phyloP scores from a whole-genome alignment of 2,888 invertebrate species.

The Epirrhoe tristata region DNA sequence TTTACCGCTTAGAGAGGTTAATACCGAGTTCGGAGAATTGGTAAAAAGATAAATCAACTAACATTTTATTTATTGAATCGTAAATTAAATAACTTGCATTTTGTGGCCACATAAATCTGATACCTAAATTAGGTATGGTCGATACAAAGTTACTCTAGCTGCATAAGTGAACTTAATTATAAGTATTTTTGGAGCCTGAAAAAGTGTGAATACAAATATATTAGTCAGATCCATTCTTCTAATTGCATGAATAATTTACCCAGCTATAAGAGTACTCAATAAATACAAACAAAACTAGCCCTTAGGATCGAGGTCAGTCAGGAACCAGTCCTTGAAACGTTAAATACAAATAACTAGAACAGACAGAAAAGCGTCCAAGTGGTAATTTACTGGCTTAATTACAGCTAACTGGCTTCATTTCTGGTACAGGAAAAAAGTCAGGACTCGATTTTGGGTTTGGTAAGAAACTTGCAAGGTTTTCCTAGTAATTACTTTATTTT shows the following conservation, averaged over 20 bases:
- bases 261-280: not conserved
- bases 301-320: slow-evolving; percentile 1
- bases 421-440: slow-evolving; percentile 4
- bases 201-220: not conserved
- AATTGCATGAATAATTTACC: not conserved
- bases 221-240: too few relatives aligned
- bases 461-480: not conserved
- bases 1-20: too few relatives aligned
- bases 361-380: slow-evolving; percentile 20
- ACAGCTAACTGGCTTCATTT: slow-evolving; percentile 12
- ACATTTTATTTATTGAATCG: too few relatives aligned
- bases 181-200: not conserved
- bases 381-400: slow-evolving; percentile 24
- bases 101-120: too few relatives aligned
- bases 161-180: too few relatives aligned
- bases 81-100: too few relatives aligned
- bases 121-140: too few relatives aligned
- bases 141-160: too few relatives aligned
- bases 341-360: slow-evolving; percentile 20
- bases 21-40: not conserved
- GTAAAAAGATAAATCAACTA: not conserved
- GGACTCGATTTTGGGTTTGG: not conserved
- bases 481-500: not conserved
- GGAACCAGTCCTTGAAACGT: slow-evolving; percentile 17
- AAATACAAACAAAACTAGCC: not conserved